Base-by-base conservation (phyloP, 2,797 vertebrate genomes). In the Sebastes dallii region DNA sequence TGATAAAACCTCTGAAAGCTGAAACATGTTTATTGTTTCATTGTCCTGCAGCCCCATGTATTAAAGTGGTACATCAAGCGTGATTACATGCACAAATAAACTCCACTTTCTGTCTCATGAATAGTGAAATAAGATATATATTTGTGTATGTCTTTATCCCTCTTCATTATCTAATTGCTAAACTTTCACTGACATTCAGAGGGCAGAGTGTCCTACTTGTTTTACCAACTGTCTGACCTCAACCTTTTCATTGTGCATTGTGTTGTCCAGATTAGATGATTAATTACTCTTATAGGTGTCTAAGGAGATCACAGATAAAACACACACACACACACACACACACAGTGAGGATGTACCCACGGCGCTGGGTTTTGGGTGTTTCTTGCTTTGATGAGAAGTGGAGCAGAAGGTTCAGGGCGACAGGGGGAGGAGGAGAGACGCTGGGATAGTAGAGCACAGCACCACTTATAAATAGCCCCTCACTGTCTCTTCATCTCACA, bases 401-500 rank as follows among this genome's bases (percentile, higher is more conserved):
- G 92, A 94, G 92, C 94, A 93, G 88, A 92, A 92, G 90, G 89
- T 94, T 91, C 84, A 86, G 86, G 87, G 66, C 66, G 82, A 87
- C 76, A 78, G 88, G 71, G 75, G 72, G 83, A 85, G 85, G 76
- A 90, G 80, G 76, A 90, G 80, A 88, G 91, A 86, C 20, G 76
- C 80, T 86, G 81, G 78, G 90, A 94, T 94, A 93, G 92, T 94
- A 78, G 91, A 95, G 90, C 94, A 94, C 83, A 89, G 92, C 82
- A 14, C 73, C 55, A 39, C 80, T 89, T 95, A 95, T 93, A 93
- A 95, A 95, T 96, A 96, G 93, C 89, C 72, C 74, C 74, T 77
- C 81, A 88, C 86, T 76, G 29, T 85, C 80, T 80, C 80, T 81
- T 80, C 52, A 46, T 72, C 77, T 80, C 68, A 66, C 36, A 12